A percentile compares a stretch with the other conserved stretches of the same genome.
phyloP scores from a whole-genome alignment of 2,113 vertebrate genomes.

The Anguilla rostrata region DNA sequence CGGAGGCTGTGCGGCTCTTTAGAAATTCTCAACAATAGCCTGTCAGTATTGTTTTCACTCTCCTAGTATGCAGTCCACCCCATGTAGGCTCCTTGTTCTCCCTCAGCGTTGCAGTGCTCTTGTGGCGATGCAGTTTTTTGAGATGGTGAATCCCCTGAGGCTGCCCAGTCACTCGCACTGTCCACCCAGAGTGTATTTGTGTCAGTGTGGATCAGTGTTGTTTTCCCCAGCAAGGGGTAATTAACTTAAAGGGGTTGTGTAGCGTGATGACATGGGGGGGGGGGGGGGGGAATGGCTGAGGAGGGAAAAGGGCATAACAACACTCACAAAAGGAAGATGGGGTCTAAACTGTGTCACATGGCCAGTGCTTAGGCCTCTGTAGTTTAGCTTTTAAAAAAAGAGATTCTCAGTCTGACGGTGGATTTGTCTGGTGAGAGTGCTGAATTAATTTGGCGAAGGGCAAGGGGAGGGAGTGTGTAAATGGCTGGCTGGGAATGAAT shows the following conservation, averaged over 20 bases:
- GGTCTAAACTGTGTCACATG: conserved; percentile 49
- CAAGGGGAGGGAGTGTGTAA: background rate
- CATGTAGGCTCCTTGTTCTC: conserved; percentile 36
- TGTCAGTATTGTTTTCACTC: conserved; percentile 34
- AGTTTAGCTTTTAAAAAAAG: background rate
- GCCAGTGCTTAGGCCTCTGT: background rate
- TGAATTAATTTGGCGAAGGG: background rate
- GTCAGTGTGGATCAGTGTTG: conserved; percentile 63
- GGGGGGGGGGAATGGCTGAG: conserved; percentile 20
- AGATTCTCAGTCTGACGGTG: background rate
- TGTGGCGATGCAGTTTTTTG: conserved; percentile 40
- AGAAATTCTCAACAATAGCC: conserved; percentile 20
- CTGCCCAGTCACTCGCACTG: conserved; percentile 37
- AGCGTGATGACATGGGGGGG: conserved; percentile 53
- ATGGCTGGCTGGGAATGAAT: background rate
- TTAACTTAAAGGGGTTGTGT: conserved; percentile 66
- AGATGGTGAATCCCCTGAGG: conserved; percentile 48
- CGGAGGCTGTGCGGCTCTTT: conserved; percentile 17
- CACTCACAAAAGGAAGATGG: conserved; percentile 40
- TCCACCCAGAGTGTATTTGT: conserved; percentile 59
- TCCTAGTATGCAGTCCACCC: conserved; percentile 29
- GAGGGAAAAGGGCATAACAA: conserved; percentile 27
- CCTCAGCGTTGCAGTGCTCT: conserved; percentile 46
- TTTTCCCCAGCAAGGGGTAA: conserved; percentile 58
- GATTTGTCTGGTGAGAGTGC: background rate